Conservation (phyloP, 2,888 invertebrate genomes). For the Subacronicta megacephala region DNA sequence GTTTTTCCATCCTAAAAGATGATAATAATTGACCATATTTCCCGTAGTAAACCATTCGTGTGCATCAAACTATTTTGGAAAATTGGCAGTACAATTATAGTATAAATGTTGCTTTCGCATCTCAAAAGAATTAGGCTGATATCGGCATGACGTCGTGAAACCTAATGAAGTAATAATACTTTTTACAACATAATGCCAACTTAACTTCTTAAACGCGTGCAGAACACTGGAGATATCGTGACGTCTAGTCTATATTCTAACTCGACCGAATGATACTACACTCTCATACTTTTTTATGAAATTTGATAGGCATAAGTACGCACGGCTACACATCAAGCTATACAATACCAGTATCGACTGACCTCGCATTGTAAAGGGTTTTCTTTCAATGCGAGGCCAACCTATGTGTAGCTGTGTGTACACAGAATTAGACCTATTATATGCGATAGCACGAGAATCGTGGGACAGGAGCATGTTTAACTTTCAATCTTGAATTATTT, state of each 20-base stretch:
- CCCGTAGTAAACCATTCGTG: neutral
- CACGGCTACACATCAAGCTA: too few species aligned
- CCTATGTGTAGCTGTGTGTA: too few species aligned
- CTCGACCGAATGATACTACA: conserved; percentile 2
- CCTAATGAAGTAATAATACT: conserved; percentile 29
- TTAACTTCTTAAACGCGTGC: conserved; percentile 26
- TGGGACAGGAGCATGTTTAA: neutral
- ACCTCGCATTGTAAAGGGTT: too few species aligned
- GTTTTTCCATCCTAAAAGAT: conserved; percentile 7
- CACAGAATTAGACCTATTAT: conserved; percentile 6
- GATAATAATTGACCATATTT: conserved; percentile 40
- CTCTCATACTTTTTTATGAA: conserved; percentile 14
- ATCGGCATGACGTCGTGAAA: conserved; percentile 35
- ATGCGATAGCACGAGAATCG: conserved; percentile 12
- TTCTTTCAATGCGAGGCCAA: too few species aligned
- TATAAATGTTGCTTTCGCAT: conserved; percentile 25
- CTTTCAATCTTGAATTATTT: too few species aligned
- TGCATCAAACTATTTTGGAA: conserved; percentile 20
- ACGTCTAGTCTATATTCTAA: conserved; percentile 12
- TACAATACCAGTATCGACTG: too few species aligned
- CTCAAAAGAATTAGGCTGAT: conserved; percentile 29
- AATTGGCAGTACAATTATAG: conserved; percentile 44
- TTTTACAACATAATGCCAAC: conserved; percentile 38
- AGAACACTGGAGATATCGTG: conserved; percentile 32
- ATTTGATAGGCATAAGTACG: conserved; percentile 17